Evolutionary conservation across 2,113 vertebrate genomes (phyloP), one percentile per base, ranked within the genome.

Genomic region (Pachypanchax playfairii): DNA sequence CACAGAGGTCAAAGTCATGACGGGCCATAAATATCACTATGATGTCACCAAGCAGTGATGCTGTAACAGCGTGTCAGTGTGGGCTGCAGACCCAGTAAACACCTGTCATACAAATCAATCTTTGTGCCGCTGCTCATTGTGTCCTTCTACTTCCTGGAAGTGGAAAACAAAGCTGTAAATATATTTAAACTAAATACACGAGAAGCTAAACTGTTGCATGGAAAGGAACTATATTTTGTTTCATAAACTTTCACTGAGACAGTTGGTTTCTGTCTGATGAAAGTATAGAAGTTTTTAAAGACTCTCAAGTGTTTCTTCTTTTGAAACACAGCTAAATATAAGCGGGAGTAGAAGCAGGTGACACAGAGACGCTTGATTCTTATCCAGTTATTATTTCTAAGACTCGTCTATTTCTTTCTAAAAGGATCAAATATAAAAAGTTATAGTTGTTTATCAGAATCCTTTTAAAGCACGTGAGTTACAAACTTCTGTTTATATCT

Each of bases 91-190:
- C 14, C 64, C 65, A 55, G 29, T 52, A 56, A 80, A 74, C 62
- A 78, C 62, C 58, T 66, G 79, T 53, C 51, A 67, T 55, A 74
- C 75, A 63, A 77, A 81, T 67, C 20, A 50, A 57, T 49, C 60
- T 51, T 3, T 41, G 52, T 25, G 17, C 42, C 48, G 38, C 36
- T 10, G 13, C 28, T 28, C 18, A 38, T 12, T 2, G 17, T 26
- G 49, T 36, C n/a, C 41, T 8, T 57, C 28, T 18, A 0, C 36
- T 84, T 82, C 59, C 53, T 76, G 75, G 81, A 78, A 65, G 13
- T 12, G n/a, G n/a, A n/a, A n/a, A n/a, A n/a, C n/a, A n/a, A n/a
- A n/a, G n/a, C n/a, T n/a, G n/a, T n/a, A n/a, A n/a, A n/a, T n/a
- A n/a, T n/a, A n/a, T n/a, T n/a, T n/a, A n/a, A n/a, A n/a, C n/a